Evolutionary conservation across 2,888 invertebrate species (phyloP).

Genomic region (Synanthedon tipuliformis): DNA sequence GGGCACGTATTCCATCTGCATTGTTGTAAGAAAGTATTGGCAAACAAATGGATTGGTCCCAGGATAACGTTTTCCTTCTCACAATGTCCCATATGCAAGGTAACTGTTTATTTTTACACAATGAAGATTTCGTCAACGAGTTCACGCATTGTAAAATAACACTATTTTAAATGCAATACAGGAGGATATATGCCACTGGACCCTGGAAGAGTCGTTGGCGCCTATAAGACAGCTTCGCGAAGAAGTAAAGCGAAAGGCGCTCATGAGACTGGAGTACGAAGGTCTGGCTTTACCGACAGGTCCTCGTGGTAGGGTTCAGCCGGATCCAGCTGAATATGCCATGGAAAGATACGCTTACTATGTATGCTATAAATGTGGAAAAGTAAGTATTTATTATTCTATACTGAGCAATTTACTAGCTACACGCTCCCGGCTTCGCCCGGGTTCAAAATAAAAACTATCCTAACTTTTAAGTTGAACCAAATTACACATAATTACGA

Average conservation of each 20-base stretch:
- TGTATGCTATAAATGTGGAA: conserved; percentile 94
- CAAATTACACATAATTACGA: too few species aligned
- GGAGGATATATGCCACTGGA: conserved; percentile 86
- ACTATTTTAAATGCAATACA: conserved; percentile 20
- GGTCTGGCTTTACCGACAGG: conserved; percentile 79
- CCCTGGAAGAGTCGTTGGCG: conserved; percentile 79
- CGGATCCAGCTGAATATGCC: conserved; percentile 88
- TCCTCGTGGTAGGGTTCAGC: conserved; percentile 76
- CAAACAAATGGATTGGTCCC: conserved; percentile 93
- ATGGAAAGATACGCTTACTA: conserved; percentile 99
- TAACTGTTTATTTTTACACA: conserved; percentile 28
- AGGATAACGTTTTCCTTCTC: conserved; percentile 96
- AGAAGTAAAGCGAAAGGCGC: conserved; percentile 92
- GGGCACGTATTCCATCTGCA: conserved; percentile 97
- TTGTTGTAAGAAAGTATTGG: conserved; percentile 87
- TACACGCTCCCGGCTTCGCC: too few species aligned
- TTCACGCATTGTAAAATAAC: too few species aligned
- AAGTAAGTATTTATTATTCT: conserved; percentile 51
- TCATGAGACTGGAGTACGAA: conserved; percentile 97
- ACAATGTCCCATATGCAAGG: conserved; percentile 96
- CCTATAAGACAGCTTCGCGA: conserved; percentile 86
- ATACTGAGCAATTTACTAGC: too few species aligned
- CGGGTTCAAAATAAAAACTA: too few species aligned
- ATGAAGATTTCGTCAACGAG: too few species aligned
- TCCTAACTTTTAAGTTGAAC: too few species aligned